phyloP scores from a whole-genome alignment of 2,113 vertebrate species.

The Sorex araneus region DNA sequence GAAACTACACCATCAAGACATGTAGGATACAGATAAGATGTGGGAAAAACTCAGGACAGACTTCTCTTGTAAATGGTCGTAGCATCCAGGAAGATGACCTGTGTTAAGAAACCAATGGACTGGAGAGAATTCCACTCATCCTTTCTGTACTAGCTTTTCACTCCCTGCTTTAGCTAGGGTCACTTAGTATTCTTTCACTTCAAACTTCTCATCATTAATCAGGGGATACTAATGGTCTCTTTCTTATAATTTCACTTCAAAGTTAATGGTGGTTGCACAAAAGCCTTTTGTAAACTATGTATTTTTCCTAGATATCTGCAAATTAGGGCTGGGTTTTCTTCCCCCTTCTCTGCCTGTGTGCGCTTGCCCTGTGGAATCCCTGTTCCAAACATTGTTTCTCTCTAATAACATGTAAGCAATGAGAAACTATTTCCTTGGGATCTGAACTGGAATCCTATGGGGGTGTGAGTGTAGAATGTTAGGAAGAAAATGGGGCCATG shows the following conservation, averaged over 20 bases:
- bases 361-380: too few relatives aligned
- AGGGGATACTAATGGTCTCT: neutral
- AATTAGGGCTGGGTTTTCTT: neutral
- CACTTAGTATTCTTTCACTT: neutral
- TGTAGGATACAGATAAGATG: neutral
- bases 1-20: neutral
- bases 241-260: neutral
- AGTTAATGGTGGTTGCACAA: neutral
- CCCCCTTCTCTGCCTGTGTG: neutral
- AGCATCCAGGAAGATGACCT: neutral
- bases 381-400: neutral
- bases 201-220: conserved; percentile 14
- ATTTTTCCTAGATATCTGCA: neutral
- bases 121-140: neutral
- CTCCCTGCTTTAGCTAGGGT: neutral
- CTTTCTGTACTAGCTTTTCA: neutral
- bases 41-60: neutral
- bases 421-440: conserved; percentile 8
- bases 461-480: too few relatives aligned
- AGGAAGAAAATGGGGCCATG: too few relatives aligned
- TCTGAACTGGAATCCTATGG: neutral
- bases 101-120: neutral
- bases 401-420: neutral
- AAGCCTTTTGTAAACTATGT: neutral
- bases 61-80: neutral